A percentile compares a stretch with the other conserved stretches of the same genome.
These are phyloP conservation scores for Amblyopsis rosae DNA, from an alignment of 2,113 vertebrate species.

Conservation along the genomic window DNA sequence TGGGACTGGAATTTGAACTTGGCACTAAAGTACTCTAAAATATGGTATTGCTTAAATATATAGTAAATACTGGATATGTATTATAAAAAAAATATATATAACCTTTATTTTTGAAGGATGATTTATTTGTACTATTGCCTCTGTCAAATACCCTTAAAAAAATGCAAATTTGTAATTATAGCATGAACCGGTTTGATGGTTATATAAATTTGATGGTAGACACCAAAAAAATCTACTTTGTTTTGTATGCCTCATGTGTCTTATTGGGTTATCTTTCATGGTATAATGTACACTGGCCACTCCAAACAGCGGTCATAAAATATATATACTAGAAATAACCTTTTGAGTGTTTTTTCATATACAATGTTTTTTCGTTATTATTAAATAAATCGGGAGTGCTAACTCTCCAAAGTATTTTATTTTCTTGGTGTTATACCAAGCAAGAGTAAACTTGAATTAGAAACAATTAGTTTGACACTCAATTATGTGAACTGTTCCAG, in stretches of 20 bases:
- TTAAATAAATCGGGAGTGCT: not conserved
- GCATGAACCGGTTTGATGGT: slow-evolving; percentile 13
- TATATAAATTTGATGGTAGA: slow-evolving; percentile 32
- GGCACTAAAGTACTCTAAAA: slow-evolving; percentile 31
- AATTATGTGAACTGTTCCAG: slow-evolving; percentile 48
- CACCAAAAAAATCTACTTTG: slow-evolving; percentile 7
- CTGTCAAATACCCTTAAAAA: no score
- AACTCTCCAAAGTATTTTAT: not conserved
- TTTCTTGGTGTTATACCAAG: slow-evolving; percentile 3
- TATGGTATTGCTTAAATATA: slow-evolving; percentile 20
- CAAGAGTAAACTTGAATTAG: slow-evolving; percentile 21
- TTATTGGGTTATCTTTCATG: slow-evolving; percentile 50
- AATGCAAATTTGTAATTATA: not conserved
- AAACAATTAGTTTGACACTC: slow-evolving; percentile 41
- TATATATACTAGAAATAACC: not conserved
- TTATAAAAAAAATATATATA: not conserved
- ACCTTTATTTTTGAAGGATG: not conserved
- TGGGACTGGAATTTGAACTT: slow-evolving; percentile 59
- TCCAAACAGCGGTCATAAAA: slow-evolving; percentile 33
- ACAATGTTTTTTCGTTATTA: not conserved
- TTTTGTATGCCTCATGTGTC: slow-evolving; percentile 28
- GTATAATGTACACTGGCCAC: slow-evolving; percentile 15
- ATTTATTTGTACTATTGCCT: slow-evolving; percentile 3
- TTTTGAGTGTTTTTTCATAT: slow-evolving; percentile 6
- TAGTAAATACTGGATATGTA: slow-evolving; percentile 11